Conservation (phyloP, 2,888 invertebrate species). For the Psococerastis gibbosa region DNA sequence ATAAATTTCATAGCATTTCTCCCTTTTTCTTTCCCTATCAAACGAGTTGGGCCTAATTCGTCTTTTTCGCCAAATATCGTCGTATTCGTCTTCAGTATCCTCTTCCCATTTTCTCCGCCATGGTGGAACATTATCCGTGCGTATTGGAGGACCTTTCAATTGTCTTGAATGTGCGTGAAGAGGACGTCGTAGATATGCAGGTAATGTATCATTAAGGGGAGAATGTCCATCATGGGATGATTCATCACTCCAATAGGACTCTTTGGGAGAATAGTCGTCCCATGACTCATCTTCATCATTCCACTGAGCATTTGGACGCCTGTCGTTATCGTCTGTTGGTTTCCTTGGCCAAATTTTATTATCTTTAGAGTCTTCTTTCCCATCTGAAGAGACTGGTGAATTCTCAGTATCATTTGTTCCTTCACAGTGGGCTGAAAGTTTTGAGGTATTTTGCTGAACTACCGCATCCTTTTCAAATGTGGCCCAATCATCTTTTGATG, state of each 20-base stretch:
- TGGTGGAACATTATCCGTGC: not conserved
- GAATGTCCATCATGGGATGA: slow-evolving; percentile 6
- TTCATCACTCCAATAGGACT: slow-evolving; percentile 7
- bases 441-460: not conserved
- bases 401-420: not conserved
- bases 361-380: slow-evolving; percentile 36
- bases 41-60: not conserved
- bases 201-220: not conserved
- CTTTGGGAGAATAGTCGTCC: slow-evolving; percentile 6
- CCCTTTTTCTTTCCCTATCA: slow-evolving; percentile 11
- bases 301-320: not conserved
- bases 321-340: not conserved
- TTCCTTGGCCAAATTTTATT: slow-evolving; percentile 19
- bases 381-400: slow-evolving; percentile 64
- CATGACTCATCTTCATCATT: slow-evolving; percentile 8
- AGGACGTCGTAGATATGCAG: not conserved
- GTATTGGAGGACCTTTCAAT: not conserved
- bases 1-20: slow-evolving; percentile 9
- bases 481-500: slow-evolving; percentile 1
- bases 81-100: slow-evolving; percentile 8
- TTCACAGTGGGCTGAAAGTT: no score
- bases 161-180: not conserved
- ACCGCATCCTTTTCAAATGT: slow-evolving; percentile 4
- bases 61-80: not conserved
- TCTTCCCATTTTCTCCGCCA: slow-evolving; percentile 4